Conservation (phyloP, 2,888 invertebrate species). For the Autographa gamma region DNA sequence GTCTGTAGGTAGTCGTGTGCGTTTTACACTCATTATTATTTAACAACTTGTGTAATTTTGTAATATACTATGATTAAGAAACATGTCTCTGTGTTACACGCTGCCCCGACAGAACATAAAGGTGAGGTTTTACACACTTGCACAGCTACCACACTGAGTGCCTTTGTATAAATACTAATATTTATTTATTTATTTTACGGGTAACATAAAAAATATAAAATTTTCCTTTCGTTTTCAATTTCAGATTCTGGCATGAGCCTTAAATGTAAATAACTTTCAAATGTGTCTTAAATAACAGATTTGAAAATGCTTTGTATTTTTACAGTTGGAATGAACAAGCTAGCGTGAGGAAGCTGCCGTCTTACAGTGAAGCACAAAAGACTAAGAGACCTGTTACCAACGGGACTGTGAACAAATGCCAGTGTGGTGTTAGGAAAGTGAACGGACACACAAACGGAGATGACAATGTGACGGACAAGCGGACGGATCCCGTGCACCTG, state of each 20-base stretch:
- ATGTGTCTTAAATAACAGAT: constrained; percentile 3
- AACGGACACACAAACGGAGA: constrained; percentile 75
- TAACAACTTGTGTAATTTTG: constrained; percentile 38
- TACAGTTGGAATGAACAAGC: constrained; percentile 89
- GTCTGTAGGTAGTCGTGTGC: constrained; percentile 62
- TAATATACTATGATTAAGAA: constrained; percentile 81
- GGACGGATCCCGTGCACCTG: constrained; percentile 75
- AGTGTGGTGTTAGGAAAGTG: constrained; percentile 83
- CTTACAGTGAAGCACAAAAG: constrained; percentile 88
- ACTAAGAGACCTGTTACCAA: constrained; percentile 84
- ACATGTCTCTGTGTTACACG: constrained; percentile 86
- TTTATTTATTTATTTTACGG: neutral
- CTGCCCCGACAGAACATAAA: constrained; percentile 87
- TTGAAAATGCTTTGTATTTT: constrained; percentile 33
- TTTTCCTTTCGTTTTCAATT: neutral
- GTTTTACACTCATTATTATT: constrained; percentile 28
- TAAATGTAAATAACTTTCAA: neutral
- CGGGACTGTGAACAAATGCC: constrained; percentile 82
- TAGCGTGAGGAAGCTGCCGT: constrained; percentile 86
- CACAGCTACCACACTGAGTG: neutral
- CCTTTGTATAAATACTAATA: neutral
- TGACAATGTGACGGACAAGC: constrained; percentile 63
- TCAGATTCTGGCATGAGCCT: neutral
- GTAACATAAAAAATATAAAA: neutral
- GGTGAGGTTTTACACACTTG: constrained; percentile 72